Evolutionary conservation across 1,140 invertebrate species (phyloP).

Genomic region (Sminthurides bifidus): DNA sequence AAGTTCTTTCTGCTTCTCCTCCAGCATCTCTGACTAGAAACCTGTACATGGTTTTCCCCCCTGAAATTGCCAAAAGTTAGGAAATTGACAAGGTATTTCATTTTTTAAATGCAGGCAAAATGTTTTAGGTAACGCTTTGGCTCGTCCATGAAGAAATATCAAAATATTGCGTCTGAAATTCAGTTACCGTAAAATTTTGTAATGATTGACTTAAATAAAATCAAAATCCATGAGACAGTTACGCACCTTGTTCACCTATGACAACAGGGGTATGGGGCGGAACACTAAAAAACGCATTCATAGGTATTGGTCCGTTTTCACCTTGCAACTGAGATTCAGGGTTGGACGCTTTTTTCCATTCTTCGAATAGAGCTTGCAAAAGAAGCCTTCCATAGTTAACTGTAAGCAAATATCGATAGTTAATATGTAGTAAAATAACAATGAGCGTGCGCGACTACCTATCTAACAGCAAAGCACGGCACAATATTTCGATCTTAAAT

Average conservation of each 20-base stretch:
- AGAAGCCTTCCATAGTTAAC: slow-evolving; percentile 94
- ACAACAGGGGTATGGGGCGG: slow-evolving; percentile 93
- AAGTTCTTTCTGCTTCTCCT: slow-evolving; percentile 85
- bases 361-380: slow-evolving; percentile 85
- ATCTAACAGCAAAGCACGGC: too few relatives aligned
- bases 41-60: slow-evolving; percentile 81
- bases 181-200: background rate
- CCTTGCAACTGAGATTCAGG: slow-evolving; percentile 54
- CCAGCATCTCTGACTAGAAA: slow-evolving; percentile 82
- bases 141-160: background rate
- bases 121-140: background rate
- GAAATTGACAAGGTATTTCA: slow-evolving; percentile 11
- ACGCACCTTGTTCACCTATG: slow-evolving; percentile 56
- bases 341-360: slow-evolving; percentile 74
- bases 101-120: background rate
- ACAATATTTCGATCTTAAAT: background rate
- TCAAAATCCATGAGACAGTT: background rate
- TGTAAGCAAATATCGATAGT: slow-evolving; percentile 35
- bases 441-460: too few relatives aligned
- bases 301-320: slow-evolving; percentile 34
- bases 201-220: background rate
- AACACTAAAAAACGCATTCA: slow-evolving; percentile 79
- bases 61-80: slow-evolving; percentile 44
- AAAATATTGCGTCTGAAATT: too few relatives aligned
- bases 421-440: background rate